Conservation (phyloP, 2,797 vertebrate genomes). For the Epinephelus coioides region DNA sequence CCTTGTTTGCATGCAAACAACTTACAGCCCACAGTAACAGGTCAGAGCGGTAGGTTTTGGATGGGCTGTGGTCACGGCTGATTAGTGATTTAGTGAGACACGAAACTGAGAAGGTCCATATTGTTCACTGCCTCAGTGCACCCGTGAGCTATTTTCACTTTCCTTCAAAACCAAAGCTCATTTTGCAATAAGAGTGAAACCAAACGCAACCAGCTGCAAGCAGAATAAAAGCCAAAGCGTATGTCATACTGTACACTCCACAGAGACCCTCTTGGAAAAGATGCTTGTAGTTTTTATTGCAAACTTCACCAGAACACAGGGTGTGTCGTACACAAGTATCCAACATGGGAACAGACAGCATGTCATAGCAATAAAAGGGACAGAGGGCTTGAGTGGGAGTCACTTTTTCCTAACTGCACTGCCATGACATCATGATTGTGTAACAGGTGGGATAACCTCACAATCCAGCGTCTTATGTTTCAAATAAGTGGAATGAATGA, state of each 20-base stretch:
- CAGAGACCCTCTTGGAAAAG: conserved; percentile 22
- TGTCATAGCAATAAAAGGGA: conserved; percentile 37
- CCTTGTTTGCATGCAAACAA: conserved; percentile 56
- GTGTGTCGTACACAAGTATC: conserved; percentile 50
- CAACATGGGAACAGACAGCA: conserved; percentile 29
- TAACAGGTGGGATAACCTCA: conserved; percentile 75
- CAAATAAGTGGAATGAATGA: conserved; percentile 54
- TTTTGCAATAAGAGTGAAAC: conserved; percentile 3
- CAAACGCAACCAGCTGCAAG: conserved; percentile 47
- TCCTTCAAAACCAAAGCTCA: conserved; percentile 3
- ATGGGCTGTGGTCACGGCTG: conserved; percentile 19
- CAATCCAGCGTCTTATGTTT: conserved; percentile 40
- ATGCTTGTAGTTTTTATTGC: conserved; percentile 52
- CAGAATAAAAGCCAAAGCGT: conserved; percentile 47
- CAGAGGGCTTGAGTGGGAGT: conserved; percentile 39
- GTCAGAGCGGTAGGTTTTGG: conserved; percentile 32
- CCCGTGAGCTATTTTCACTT: conserved; percentile 18
- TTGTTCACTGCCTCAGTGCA: conserved; percentile 9
- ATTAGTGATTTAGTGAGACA: conserved; percentile 29
- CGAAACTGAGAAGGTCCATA: conserved; percentile 8
- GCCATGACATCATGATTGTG: conserved; percentile 72
- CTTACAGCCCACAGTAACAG: conserved; percentile 36
- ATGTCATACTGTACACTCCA: conserved; percentile 30
- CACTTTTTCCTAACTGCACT: conserved; percentile 73
- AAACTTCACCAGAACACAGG: conserved; percentile 31